A percentile compares a stretch with the other conserved stretches of the same genome.
phyloP scores from a whole-genome alignment of 2,113 vertebrate genomes.

The Chloropsis hardwickii region DNA sequence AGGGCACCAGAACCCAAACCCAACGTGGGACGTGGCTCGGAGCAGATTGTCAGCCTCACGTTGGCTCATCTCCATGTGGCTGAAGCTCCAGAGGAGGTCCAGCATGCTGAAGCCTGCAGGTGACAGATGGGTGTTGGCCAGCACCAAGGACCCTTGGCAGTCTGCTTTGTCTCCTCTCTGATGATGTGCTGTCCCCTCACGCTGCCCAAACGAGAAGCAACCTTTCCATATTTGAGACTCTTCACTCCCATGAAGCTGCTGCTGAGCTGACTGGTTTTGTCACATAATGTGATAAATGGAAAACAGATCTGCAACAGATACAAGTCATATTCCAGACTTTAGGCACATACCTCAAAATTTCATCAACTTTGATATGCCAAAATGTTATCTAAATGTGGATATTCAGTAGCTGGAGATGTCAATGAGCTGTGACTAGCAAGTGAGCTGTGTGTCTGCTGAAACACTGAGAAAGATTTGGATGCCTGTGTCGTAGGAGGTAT shows the following conservation, averaged over 20 bases:
- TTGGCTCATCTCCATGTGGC: accelerated
- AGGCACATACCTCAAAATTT: not conserved
- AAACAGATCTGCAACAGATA: not conserved
- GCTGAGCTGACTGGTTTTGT: not conserved
- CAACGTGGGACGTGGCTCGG: accelerated
- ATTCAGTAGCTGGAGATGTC: not conserved
- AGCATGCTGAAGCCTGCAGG: not conserved
- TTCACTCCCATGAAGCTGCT: not conserved
- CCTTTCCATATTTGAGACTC: not conserved
- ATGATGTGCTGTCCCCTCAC: not conserved
- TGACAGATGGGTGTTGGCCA: not conserved
- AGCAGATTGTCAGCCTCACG: not conserved
- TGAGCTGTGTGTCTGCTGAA: not conserved
- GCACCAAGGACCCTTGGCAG: not conserved
- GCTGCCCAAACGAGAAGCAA: not conserved
- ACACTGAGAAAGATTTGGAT: not conserved
- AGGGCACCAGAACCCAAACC: not conserved
- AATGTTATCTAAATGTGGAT: not conserved
- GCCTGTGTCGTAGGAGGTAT: not conserved
- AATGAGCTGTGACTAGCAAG: not conserved
- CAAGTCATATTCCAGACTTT: not conserved
- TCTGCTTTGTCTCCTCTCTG: not conserved
- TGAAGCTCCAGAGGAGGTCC: not conserved
- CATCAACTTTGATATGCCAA: not conserved
- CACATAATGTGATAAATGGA: not conserved